phyloP scores from a whole-genome alignment of 2,113 vertebrate genomes.

The Empidonax alnorum region DNA sequence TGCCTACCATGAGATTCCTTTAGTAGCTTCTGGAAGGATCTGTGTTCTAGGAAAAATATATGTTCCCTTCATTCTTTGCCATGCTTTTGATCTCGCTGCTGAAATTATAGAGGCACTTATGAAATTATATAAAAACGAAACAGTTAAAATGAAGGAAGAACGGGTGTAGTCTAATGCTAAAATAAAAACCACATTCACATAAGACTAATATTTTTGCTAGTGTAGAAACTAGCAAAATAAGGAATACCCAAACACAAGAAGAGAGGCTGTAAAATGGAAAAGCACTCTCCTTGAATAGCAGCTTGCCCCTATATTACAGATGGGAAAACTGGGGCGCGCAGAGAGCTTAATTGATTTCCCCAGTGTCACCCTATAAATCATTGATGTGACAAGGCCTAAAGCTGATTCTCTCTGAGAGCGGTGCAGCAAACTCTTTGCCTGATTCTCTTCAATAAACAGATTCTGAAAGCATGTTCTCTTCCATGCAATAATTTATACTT shows the following conservation, averaged over 20 bases:
- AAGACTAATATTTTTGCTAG: background rate
- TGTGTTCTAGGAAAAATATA: background rate
- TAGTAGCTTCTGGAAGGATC: background rate
- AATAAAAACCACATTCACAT: background rate
- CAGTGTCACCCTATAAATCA: slow-evolving; percentile 61
- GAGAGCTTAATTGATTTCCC: slow-evolving; percentile 65
- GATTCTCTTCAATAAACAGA: slow-evolving; percentile 50
- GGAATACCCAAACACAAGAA: background rate
- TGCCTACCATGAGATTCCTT: background rate
- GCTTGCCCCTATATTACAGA: slow-evolving; percentile 56
- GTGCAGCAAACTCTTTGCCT: slow-evolving; percentile 28
- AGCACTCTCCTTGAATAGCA: slow-evolving; percentile 16
- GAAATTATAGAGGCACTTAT: background rate
- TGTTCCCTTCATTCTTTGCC: background rate
- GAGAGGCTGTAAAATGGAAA: background rate
- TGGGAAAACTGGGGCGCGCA: slow-evolving; percentile 39
- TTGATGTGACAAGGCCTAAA: slow-evolving; percentile 71
- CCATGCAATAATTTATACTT: slow-evolving; percentile 49
- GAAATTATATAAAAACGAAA: background rate
- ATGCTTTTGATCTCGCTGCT: background rate
- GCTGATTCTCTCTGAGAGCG: slow-evolving; percentile 66
- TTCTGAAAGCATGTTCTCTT: slow-evolving; percentile 52
- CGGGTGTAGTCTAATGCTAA: background rate
- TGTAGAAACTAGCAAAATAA: background rate
- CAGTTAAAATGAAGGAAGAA: background rate